These are phyloP conservation scores for Zoanthus sansibaricus DNA, from an alignment of 92 coral and sea anemone species.

Conservation along the genomic window DNA sequence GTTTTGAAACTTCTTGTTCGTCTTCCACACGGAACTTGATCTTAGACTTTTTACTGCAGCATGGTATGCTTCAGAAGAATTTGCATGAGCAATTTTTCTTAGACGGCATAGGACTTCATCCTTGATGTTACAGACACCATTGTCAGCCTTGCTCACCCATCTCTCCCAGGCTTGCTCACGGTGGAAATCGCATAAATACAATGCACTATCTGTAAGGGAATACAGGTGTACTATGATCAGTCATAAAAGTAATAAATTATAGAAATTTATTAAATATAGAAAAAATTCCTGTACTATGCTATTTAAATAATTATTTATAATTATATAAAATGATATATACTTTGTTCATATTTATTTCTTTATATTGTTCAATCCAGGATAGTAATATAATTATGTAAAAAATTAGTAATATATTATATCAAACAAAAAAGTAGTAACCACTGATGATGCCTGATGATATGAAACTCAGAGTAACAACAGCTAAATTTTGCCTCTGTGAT, in stretches of 20 bases:
- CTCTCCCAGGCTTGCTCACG: conserved; percentile 71
- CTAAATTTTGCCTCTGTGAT: too few relatives aligned
- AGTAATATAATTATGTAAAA: too few relatives aligned
- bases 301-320: not conserved
- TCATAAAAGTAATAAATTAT: not conserved
- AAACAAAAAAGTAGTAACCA: too few relatives aligned
- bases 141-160: conserved; percentile 43
- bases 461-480: too few relatives aligned
- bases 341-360: too few relatives aligned
- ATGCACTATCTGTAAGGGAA: not conserved
- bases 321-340: too few relatives aligned
- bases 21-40: conserved; percentile 35
- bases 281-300: not conserved
- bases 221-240: not conserved
- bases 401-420: too few relatives aligned
- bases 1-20: conserved; percentile 15
- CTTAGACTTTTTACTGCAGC: conserved; percentile 28
- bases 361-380: too few relatives aligned
- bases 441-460: too few relatives aligned
- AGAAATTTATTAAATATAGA: not conserved
- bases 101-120: conserved; percentile 42
- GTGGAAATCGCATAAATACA: not conserved
- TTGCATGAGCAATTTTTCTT: conserved; percentile 39
- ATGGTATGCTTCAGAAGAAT: not conserved
- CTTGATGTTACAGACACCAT: conserved; percentile 35